A percentile compares a stretch with the other conserved stretches of the same genome.
Evolutionary conservation across 2,113 vertebrate species (phyloP).

Genomic region (Strigops habroptila): DNA sequence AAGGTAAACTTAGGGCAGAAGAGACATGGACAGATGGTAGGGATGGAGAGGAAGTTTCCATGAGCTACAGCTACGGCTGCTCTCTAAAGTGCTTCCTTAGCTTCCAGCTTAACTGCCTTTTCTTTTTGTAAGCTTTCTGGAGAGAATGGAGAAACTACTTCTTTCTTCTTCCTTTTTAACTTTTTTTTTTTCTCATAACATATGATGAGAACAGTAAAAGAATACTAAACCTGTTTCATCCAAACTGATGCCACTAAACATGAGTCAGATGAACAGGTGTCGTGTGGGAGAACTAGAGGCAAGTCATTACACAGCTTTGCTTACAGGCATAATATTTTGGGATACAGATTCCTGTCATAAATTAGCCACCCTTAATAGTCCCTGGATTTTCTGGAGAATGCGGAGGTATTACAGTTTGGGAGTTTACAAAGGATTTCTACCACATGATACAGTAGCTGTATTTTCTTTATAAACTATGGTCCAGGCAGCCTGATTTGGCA

Average conservation of each 20-base stretch:
- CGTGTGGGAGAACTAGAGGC: background rate
- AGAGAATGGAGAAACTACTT: background rate
- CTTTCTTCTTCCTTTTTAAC: background rate
- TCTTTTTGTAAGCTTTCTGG: background rate
- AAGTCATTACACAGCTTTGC: background rate
- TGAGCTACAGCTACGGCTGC: background rate
- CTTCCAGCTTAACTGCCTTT: background rate
- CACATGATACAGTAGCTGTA: background rate
- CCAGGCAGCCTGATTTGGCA: background rate
- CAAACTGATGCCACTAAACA: background rate
- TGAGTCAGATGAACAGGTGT: background rate
- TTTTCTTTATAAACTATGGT: background rate
- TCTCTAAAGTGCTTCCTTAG: background rate
- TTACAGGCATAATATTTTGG: background rate
- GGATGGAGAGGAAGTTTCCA: background rate
- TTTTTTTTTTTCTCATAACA: background rate
- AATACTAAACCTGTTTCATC: background rate
- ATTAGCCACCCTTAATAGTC: background rate
- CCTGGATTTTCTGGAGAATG: background rate
- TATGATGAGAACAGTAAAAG: background rate
- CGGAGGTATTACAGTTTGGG: rapidly evolving
- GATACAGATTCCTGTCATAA: background rate
- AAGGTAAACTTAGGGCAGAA: background rate
- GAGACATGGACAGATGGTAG: background rate
- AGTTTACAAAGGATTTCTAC: background rate